phyloP scores from a whole-genome alignment of 2,113 vertebrate genomes.

The Pholis gunnellus region DNA sequence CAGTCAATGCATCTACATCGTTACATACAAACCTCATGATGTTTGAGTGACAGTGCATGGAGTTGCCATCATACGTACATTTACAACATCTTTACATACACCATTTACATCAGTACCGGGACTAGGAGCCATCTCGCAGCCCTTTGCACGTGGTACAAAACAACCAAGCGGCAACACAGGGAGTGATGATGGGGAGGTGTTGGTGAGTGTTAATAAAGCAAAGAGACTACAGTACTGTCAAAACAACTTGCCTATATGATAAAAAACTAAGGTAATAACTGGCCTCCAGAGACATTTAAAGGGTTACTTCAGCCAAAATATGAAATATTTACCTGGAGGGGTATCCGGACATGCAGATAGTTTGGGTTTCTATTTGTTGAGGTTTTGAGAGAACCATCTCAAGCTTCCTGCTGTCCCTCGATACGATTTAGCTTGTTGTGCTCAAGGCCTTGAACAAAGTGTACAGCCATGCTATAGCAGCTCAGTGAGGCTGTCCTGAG shows the following conservation, averaged over 20 bases:
- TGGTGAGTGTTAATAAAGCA: slow-evolving; percentile 50
- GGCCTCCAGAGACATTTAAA: slow-evolving; percentile 15
- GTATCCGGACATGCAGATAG: neutral
- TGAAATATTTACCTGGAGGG: neutral
- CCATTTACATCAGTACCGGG: slow-evolving; percentile 72
- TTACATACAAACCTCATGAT: slow-evolving; percentile 61
- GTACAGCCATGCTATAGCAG: neutral
- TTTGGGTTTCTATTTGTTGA: neutral
- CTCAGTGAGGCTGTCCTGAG: neutral
- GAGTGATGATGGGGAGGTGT: slow-evolving; percentile 61
- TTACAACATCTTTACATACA: slow-evolving; percentile 74
- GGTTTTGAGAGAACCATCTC: neutral
- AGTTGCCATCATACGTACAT: slow-evolving; percentile 70
- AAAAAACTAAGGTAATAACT: slow-evolving; percentile 4
- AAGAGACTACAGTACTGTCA: slow-evolving; percentile 36
- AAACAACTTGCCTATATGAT: slow-evolving; percentile 19
- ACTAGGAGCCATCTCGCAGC: slow-evolving; percentile 47
- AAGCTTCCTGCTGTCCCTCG: neutral
- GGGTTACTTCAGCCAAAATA: slow-evolving; percentile 13
- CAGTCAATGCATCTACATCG: slow-evolving; percentile 52
- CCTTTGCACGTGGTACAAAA: slow-evolving; percentile 48
- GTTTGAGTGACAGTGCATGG: slow-evolving; percentile 57
- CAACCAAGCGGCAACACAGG: slow-evolving; percentile 56
- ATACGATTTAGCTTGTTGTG: neutral
- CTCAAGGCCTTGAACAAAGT: neutral